Evolutionary conservation across 2,888 invertebrate genomes (phyloP), one percentile per base, ranked within the genome.

Genomic region (Thereva unica): DNA sequence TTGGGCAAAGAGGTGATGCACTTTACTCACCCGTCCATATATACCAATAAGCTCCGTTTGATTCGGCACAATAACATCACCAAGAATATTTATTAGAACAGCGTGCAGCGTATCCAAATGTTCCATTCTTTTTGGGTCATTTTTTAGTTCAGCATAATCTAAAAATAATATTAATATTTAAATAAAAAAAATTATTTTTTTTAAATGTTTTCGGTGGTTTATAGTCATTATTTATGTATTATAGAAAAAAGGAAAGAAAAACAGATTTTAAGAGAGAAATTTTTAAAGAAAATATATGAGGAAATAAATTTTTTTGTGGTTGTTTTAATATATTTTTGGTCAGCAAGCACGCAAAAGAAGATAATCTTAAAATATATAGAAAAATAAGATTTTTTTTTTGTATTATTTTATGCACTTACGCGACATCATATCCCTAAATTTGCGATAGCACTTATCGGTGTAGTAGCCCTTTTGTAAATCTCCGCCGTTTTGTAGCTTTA

Each of bases 351-450:
- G 23, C 23, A 23, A 23, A 23, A 23, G 23, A 42, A 57, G 47
- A 47, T 8, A 47, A 1, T 23, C 35, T 35, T 57, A 45, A 59
- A 10, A 59, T 23, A 56, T 42, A 23, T 12, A n/a, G 9, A 47
- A 47, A 47, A 10, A n/a, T 47, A 68, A 49, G 55, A 67, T 34
- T 57, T 67, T 42, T 64, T 34, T 57, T 67, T 42, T 64, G 4
- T n/a, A 49, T 56, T 12, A 50, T 49, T 42, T 53, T 68, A 42
- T 59, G 35, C 8, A 84, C 91, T 87, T 84, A 95, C 95, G 95
- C 57, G 95, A 92, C 92, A 94, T 93, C 34, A 95, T 82, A 80
- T 95, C 92, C 75, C 89, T 89, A 82, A 93, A 95, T 80, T 86
- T 89, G 66, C 93, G 84, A 72, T 85, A 92, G 8, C 85, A 85